Conservation (phyloP, 2,113 vertebrate species). For the Myotis davidii region DNA sequence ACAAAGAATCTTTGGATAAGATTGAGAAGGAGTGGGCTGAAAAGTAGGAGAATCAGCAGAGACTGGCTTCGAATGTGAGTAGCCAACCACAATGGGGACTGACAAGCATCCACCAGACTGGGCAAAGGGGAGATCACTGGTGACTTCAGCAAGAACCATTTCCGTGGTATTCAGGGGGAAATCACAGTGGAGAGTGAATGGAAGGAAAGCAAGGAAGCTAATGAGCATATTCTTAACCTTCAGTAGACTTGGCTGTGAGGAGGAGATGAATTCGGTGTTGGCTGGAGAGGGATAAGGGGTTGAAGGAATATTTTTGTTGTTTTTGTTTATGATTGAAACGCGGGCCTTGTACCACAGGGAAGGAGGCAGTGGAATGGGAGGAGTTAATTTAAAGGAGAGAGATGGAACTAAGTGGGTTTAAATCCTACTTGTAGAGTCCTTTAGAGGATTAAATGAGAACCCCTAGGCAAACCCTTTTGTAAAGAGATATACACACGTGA, state of each 20-base stretch:
- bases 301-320: neutral
- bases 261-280: neutral
- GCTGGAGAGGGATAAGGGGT: neutral
- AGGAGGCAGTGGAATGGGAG: neutral
- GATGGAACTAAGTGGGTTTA: constrained; percentile 42
- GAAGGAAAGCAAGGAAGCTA: neutral
- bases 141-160: neutral
- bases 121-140: neutral
- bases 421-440: constrained; percentile 10
- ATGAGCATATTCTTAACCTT: neutral
- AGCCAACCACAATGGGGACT: accelerated
- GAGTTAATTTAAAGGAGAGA: constrained; percentile 44
- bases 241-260: neutral
- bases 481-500: constrained; percentile 1
- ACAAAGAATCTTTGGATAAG: neutral
- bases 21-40: neutral
- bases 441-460: constrained; percentile 40
- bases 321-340: neutral
- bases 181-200: neutral
- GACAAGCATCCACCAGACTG: too few relatives aligned
- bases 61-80: neutral
- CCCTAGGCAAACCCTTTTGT: constrained; percentile 8
- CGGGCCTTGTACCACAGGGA: neutral
- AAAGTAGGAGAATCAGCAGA: neutral
- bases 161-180: neutral